Evolutionary conservation across 2,888 invertebrate genomes (phyloP), one percentile per base, ranked within the genome.

Genomic region (Elmis aenea): DNA sequence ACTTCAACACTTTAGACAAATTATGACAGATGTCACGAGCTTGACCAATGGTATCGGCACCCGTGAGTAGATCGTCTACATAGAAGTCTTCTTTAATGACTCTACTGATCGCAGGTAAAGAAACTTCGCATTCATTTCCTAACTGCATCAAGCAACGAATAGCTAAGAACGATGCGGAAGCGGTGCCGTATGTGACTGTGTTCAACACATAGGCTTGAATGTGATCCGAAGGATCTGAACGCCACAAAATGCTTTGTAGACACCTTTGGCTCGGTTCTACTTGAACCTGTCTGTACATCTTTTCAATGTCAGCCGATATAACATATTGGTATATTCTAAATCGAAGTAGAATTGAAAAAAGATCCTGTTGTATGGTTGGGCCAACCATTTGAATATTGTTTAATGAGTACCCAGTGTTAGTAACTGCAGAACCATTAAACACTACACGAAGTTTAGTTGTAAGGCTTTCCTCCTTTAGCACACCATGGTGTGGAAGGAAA

Each of bases 341-440:
- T 32, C 44, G 25, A 5, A 47, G 16, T 9, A 51, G 16, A 23
- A 51, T 46, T 3, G 38, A 13, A 26, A 49, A 37, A 11, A 51
- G 32, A 31, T 49, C 44, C 11, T 32, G 29, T 33, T 40, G 50
- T 16, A 42, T 16, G 8, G 28, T 26, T 1, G 51, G 46, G 3
- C 55, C 53, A 8, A 24, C 30, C 10, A 38, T 23, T 10, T 41
- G 40, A 3, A 46, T 10, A 25, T 49, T 43, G 36, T 52, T 53
- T 23, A 55, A 26, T 5, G 48, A 51, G 5, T 37, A 1, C 3
- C 46, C 46, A 3, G 27, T 38, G 18, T 23, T 14, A 15, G 49
- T 42, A 26, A 30, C 33, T 3, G 37, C 25, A 2, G 53, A 54
- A 9, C 42, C 45, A 36, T 55, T 42, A 31, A 55, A 55, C 46